Base-by-base conservation (phyloP, 2,797 vertebrate species). In the Poeciliopsis presidionis region DNA sequence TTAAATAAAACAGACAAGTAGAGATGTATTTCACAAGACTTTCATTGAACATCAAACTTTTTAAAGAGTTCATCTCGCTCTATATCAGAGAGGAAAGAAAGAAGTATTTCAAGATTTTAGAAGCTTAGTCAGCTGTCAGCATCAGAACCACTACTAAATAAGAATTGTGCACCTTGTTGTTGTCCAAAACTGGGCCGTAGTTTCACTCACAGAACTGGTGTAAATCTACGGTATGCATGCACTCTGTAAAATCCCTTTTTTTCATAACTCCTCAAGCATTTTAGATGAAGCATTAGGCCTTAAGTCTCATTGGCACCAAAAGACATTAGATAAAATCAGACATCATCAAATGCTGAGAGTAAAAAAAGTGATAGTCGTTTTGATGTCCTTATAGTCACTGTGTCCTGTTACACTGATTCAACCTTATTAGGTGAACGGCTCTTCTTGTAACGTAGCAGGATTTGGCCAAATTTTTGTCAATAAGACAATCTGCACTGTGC, bases 401-500 rank as follows among this genome's bases (percentile, higher is more conserved):
- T 76, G 45, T 84, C 49, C 43, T 81, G 57, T 75, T 86, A 87
- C 78, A 79, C 77, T 65, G 39, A 59, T 78, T 53, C 46, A 39
- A 57, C 80, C 65, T 59, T 51, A 74, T 82, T 77, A 45, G 51
- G 76, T 77, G 33, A 73, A 43, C 25, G 30, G 22, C 70, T 43
- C 22, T 8, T 47, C 74, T 74, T 69, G 73, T 86, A 73, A 85
- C 75, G 74, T 41, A 80, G 77, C 67, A 73, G 41, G 28, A 79
- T 39, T 46, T 82, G 78, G 49, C 74, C 55, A 75, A 55, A 8
- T 83, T 80, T 61, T 76, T 78, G 80, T 83, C 36, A 73, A 89
- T 88, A 86, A 82, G 77, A 81, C 80, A 84, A 78, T 81, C 79
- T 84, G 73, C 73, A 88, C 73, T 78, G 57, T 83, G 82, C 84